Evolutionary conservation across 2,888 invertebrate species (phyloP), one percentile per base, ranked within the genome.

Genomic region (Doris montereyensis): DNA sequence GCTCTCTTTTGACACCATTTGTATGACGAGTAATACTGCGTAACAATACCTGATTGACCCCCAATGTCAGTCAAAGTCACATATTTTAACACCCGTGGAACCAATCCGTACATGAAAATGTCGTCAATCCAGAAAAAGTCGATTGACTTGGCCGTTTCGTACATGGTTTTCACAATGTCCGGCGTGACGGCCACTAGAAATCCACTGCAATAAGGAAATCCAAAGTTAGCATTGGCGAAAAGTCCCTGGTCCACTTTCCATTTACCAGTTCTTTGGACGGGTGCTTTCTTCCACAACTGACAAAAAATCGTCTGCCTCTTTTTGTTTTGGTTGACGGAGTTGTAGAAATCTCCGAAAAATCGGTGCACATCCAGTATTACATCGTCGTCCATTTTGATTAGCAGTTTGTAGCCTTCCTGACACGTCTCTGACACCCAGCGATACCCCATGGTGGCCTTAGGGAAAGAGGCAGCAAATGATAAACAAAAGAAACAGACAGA

Each of bases 81-180:
- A 17, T 10, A 10, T 5, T 41, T 17, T 5, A 41, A 41, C 5
- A 17, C 17, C 8, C 17, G 58, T 21, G 79, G 79, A 4, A 79
- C 79, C 79, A 76, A 76, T n/a, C 79, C 79, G 52, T 79, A 79
- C 2, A 76, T 57, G 32, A 79, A 79, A 2, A 79, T 72, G 24
- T 79, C 79, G 41, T 79, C 79, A 24, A 79, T 79, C 79, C 79
- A 79, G 32, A 79, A 79, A 41, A 79, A 79, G 57, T 76, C 71
- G 2, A 72, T 2, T 10, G n/a, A 24, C 21, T 76, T 79, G 2
- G 58, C 75, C 10, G 58, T 13, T 2, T 30, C 5, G 76, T 79
- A 79, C 35, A 79, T 79, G 13, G 60, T 58, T 21, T 32, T 41
- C 60, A 79, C 67, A 2, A 79, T 24, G 71, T 79, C 79, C n/a